These are phyloP conservation scores for Agonopterix arenella DNA, from an alignment of 2,888 invertebrate genomes.

Conservation along the genomic window DNA sequence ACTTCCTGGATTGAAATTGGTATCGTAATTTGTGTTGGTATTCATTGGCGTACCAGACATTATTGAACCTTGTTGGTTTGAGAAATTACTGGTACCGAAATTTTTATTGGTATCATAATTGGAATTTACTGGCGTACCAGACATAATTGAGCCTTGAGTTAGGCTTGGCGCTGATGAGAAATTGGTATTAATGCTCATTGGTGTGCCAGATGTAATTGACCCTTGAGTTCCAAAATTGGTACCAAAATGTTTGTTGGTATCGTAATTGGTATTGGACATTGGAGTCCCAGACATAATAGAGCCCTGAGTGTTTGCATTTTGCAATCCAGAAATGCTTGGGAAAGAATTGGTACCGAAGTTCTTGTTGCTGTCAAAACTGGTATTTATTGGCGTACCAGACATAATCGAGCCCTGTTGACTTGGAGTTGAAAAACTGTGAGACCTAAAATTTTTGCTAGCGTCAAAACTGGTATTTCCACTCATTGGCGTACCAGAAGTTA, in stretches of 20 bases:
- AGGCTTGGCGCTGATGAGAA: constrained; percentile 23
- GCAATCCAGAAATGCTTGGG: not conserved
- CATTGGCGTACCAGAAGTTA: constrained; percentile 22
- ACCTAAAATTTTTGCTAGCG: constrained; percentile 2
- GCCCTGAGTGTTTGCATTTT: constrained; percentile 15
- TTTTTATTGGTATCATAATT: constrained; percentile 4
- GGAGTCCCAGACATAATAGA: constrained; percentile 30
- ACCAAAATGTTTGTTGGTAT: constrained; percentile 3
- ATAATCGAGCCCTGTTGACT: constrained; percentile 13
- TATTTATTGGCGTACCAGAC: constrained; percentile 16
- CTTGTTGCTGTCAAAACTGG: constrained; percentile 3
- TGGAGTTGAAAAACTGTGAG: not conserved
- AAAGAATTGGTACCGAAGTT: not conserved
- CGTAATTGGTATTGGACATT: constrained; percentile 5
- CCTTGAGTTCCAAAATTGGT: constrained; percentile 15
- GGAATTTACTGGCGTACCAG: constrained; percentile 16
- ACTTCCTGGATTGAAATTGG: not conserved
- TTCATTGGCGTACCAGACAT: constrained; percentile 21
- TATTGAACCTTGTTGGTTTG: constrained; percentile 23
- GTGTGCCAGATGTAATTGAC: constrained; percentile 21
- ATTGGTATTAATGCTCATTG: constrained; percentile 12
- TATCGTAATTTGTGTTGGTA: constrained; percentile 5
- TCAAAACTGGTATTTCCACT: constrained; percentile 6
- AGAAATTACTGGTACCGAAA: constrained; percentile 6
- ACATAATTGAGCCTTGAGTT: constrained; percentile 13